Conservation (phyloP, 2,797 vertebrate genomes). For the Labroides dimidiatus region DNA sequence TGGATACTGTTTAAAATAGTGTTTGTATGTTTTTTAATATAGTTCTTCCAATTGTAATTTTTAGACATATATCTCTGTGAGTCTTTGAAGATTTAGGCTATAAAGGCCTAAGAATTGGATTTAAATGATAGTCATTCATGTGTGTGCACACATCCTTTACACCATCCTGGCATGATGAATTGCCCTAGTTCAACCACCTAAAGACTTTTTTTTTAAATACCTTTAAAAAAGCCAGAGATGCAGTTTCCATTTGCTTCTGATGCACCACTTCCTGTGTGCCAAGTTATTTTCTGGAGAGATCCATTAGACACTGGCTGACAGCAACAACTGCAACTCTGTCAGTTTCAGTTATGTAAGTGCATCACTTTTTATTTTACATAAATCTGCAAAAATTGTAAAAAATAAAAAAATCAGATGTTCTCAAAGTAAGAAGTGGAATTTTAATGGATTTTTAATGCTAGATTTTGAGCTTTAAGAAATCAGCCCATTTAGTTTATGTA, state of each 20-base stretch:
- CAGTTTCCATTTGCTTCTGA: slow-evolving; percentile 35
- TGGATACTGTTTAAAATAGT: no score
- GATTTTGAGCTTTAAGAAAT: background rate
- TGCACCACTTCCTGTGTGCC: slow-evolving; percentile 25
- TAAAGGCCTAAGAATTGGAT: no score
- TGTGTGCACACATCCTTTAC: no score
- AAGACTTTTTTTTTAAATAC: slow-evolving; percentile 6
- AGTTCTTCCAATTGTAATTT: no score
- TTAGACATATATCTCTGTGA: no score
- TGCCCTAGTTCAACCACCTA: no score
- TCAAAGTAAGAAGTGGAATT: slow-evolving; percentile 2
- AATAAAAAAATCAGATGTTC: background rate
- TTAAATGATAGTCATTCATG: no score
- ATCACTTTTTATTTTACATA: background rate
- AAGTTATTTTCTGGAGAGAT: slow-evolving; percentile 21
- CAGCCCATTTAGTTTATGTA: background rate
- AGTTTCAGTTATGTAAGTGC: slow-evolving; percentile 1
- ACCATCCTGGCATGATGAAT: no score
- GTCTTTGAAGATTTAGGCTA: no score
- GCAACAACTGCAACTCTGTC: background rate
- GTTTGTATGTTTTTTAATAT: no score
- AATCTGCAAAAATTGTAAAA: background rate
- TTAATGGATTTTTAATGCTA: no score
- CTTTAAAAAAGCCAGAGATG: slow-evolving; percentile 13
- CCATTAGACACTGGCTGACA: slow-evolving; percentile 11